phyloP scores from a whole-genome alignment of 2,797 vertebrate genomes.

The Crotalus adamanteus region DNA sequence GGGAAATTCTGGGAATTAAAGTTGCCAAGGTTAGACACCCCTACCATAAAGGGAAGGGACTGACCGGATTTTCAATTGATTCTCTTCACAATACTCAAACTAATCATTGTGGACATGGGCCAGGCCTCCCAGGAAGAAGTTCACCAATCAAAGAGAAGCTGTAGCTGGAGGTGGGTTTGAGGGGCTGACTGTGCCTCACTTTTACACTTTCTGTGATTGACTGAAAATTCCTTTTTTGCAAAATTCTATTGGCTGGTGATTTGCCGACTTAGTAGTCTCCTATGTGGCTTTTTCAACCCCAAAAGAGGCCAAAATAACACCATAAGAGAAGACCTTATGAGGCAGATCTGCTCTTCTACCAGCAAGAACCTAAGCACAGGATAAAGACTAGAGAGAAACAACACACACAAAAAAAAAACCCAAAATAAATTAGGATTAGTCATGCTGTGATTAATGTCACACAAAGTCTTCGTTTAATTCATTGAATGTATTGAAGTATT shows the following conservation, averaged over 20 bases:
- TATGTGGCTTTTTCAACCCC: not conserved
- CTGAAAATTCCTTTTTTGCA: not conserved
- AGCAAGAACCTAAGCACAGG: not conserved
- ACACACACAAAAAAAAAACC: not conserved
- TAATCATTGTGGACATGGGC: not conserved
- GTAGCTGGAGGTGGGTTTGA: not conserved
- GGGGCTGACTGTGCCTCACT: not conserved
- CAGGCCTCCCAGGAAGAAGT: not conserved
- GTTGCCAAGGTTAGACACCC: not conserved
- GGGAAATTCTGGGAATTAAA: not conserved
- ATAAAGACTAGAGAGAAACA: not conserved
- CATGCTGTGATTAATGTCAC: not conserved
- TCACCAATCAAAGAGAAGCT: not conserved
- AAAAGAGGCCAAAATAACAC: not conserved
- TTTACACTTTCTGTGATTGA: not conserved
- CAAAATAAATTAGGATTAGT: not conserved
- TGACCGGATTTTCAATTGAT: not conserved
- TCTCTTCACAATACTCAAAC: not conserved
- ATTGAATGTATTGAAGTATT: not conserved
- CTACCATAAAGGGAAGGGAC: not conserved
- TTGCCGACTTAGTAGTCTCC: not conserved
- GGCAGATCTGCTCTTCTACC: not conserved
- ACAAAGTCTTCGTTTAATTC: not conserved
- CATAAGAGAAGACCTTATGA: not conserved
- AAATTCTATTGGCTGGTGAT: not conserved